phyloP scores from a whole-genome alignment of 2,113 vertebrate genomes.

The Pteronura brasiliensis region DNA sequence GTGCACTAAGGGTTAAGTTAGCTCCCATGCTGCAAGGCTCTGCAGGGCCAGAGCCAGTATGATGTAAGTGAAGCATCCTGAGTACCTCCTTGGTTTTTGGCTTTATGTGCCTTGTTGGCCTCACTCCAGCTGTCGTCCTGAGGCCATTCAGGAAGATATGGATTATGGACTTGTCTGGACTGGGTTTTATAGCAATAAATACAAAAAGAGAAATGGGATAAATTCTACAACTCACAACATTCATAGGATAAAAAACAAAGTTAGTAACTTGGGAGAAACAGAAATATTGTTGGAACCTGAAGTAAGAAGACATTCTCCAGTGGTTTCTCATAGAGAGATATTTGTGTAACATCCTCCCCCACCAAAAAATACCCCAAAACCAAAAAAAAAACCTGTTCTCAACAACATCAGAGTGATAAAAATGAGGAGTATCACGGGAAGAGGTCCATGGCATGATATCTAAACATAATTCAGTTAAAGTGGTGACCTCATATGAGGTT shows the following conservation, averaged over 20 bases:
- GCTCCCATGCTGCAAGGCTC: accelerated
- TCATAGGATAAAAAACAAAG: not conserved
- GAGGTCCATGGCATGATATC: too few species aligned
- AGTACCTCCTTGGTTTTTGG: not conserved
- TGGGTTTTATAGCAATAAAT: not conserved
- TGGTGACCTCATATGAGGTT: not conserved
- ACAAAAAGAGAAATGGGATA: not conserved
- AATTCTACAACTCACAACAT: not conserved
- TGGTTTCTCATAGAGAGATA: not conserved
- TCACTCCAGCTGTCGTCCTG: not conserved
- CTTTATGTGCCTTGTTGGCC: not conserved
- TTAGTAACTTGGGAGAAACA: not conserved
- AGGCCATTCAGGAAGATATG: not conserved
- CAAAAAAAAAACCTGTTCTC: not conserved
- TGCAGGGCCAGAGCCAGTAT: not conserved
- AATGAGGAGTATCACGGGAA: not conserved
- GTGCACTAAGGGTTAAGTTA: not conserved
- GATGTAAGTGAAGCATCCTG: not conserved
- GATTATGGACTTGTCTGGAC: not conserved
- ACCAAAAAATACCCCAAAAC: too few species aligned
- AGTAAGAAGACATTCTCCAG: not conserved
- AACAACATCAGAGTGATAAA: not conserved
- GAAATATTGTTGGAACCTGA: not conserved
- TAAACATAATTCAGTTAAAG: not conserved
- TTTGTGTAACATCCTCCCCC: not conserved